Evolutionary conservation across 2,888 invertebrate species (phyloP), one percentile per base, ranked within the genome.

Genomic region (Hanleya hanleyi): DNA sequence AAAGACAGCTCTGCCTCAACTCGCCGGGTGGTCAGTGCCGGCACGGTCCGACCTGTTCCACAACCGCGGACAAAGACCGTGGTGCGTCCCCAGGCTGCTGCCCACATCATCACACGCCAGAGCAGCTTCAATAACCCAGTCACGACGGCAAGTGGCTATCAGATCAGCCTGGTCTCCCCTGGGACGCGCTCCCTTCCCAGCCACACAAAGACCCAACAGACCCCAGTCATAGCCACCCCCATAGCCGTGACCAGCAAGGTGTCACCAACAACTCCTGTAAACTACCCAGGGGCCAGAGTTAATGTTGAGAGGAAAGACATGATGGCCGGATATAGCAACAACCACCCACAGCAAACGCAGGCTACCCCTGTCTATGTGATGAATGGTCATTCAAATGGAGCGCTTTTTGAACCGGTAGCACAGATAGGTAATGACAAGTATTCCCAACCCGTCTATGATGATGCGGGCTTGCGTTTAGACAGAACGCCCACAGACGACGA

Each of bases 401-500:
- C 26, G 33, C 64, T 37, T 18, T 37, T 64, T 37, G n/a, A 35
- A 26, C 3, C 35, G 3, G 2, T 26, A 5, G 18, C 2, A 12
- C 79, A 77, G 61, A 68, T 71, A 57, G 64, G 66, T 18, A n/a
- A n/a, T n/a, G 66, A 37, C 62, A 36, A n/a, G 50, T 68, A 74
- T 61, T 72, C 77, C 62, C 77, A 76, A 41, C 78, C 81, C 41
- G 79, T 84, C 7, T 86, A 81, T 33, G 22, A 33, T 26, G 36
- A 65, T 29, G 7, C 82, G 74, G 87, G 86, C 49, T 50, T 87
- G 69, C 73, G 86, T 62, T 82, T 89, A 38, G 89, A 89, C 70
- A 75, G 87, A 37, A 90, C 90, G 1, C 90, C 90, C 1, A 90
- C 90, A n/a, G 90, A 90, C 71, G 89, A 88, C 47, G 90, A 90